A percentile compares a stretch with the other conserved stretches of the same genome.
phyloP scores from a whole-genome alignment of 2,888 invertebrate species.

The Tinea semifulvella region DNA sequence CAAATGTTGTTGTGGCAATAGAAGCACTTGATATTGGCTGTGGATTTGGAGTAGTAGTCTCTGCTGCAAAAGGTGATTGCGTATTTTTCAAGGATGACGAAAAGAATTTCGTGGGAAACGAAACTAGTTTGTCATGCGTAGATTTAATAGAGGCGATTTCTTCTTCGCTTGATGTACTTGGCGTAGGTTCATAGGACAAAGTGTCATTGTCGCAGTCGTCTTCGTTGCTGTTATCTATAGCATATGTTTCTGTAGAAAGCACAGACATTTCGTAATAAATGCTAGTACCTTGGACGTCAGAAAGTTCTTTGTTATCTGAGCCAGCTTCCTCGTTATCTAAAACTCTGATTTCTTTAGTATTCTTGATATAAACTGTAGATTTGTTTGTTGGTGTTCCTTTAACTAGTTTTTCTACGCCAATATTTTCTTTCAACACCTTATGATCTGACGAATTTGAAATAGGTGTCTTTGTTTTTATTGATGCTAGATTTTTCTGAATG shows the following conservation, averaged over 20 bases:
- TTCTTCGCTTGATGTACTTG: conserved; percentile 36
- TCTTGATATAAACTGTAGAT: conserved; percentile 58
- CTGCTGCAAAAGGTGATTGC: background rate
- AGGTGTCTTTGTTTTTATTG: conserved; percentile 36
- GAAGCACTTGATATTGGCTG: background rate
- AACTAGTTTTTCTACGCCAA: conserved; percentile 49
- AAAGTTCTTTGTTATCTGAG: conserved; percentile 43
- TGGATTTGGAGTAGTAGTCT: conserved; percentile 18
- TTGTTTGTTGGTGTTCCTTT: conserved; percentile 56
- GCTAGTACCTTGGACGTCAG: conserved; percentile 60
- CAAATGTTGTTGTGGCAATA: conserved; percentile 14
- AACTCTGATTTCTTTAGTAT: conserved; percentile 61
- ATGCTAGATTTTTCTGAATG: conserved; percentile 58
- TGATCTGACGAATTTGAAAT: conserved; percentile 37
- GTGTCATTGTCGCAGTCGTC: conserved; percentile 55
- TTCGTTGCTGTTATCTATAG: conserved; percentile 40
- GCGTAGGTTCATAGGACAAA: conserved; percentile 33
- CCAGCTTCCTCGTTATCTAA: conserved; percentile 52
- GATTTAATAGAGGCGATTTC: conserved; percentile 34
- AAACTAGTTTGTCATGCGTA: conserved; percentile 26
- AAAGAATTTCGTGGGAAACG: conserved; percentile 21
- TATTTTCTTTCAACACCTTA: conserved; percentile 38
- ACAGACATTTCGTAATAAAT: conserved; percentile 62
- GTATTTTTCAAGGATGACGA: conserved; percentile 14
- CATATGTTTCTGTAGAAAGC: conserved; percentile 55